phyloP scores from a whole-genome alignment of 2,797 vertebrate species.

The Anas flavirostris region DNA sequence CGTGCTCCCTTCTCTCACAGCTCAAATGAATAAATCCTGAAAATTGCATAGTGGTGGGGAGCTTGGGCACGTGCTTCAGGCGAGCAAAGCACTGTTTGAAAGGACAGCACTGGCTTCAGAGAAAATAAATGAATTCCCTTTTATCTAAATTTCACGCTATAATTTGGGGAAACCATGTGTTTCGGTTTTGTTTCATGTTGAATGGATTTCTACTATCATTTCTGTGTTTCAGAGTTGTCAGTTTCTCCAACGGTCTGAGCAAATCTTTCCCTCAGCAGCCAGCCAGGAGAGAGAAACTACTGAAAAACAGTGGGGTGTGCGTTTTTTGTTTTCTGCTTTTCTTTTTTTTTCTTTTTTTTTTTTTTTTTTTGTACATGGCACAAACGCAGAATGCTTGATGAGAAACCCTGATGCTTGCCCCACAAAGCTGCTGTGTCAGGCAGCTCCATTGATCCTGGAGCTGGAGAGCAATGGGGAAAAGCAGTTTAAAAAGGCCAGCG shows the following conservation, averaged over 20 bases:
- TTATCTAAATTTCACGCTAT: neutral
- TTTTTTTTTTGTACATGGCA: neutral
- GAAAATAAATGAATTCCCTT: neutral
- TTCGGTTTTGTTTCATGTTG: neutral
- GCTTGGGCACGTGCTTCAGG: neutral
- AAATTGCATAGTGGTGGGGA: constrained; percentile 9
- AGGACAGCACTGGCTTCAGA: neutral
- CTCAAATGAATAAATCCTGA: constrained; percentile 43
- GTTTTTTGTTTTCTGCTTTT: neutral
- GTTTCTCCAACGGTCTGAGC: neutral
- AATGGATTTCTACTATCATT: neutral
- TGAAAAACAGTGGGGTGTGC: neutral
- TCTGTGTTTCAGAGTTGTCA: neutral
- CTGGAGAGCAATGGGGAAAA: neutral
- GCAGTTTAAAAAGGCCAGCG: neutral
- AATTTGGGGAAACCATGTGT: neutral
- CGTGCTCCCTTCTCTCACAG: neutral
- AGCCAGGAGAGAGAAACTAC: neutral
- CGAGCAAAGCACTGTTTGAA: neutral
- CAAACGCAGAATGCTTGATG: neutral
- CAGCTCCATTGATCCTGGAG: neutral
- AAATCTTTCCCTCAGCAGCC: neutral
- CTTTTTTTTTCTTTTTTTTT: neutral
- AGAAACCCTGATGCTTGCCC: too few species aligned
- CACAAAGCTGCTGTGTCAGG: neutral